Evolutionary conservation across 2,888 invertebrate species (phyloP), one percentile per base, ranked within the genome.

Genomic region (Bugulina stolonifera): DNA sequence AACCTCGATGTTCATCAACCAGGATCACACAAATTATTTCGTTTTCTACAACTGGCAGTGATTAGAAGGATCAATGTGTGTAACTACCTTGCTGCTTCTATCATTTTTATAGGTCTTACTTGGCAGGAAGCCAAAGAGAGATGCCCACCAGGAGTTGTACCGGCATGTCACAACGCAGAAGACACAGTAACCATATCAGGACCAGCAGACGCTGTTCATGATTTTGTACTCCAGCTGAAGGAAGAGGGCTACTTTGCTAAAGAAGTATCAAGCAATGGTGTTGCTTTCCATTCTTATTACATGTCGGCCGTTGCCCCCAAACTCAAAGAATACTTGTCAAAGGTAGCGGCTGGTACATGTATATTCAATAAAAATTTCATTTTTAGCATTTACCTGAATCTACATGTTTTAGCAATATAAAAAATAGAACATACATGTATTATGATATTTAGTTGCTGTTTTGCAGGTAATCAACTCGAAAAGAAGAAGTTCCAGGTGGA

Each of bases 101-200:
- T 43, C 18, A 10, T 43, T 43, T 10, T 35, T 73, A 3, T 72
- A 82, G 84, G 84, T 72, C 73, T 84, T 72, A 82, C 84, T 3
- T 84, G 84, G 84, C 77, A 80, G 69, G 82, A 84, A 73, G 81
- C 82, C 22, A 76, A 78, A 58, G 74, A 75, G 1, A 78, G 79
- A 73, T 84, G 83, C 74, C 83, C 84, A 2, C 75, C 77, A 35
- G 83, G 82, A 23, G 82, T 84, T 3, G 82, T 83, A 22, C 82
- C 84, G 14, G 84, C 96, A 71, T 99, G 98, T 84, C 95, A 98
- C 87, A 99, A 99, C 86, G 90, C 94, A 74, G 88, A 87, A 75
- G 96, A 98, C 84, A 94, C 93, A 78, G 95, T 97, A 10, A 95
- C 97, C 22, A 87, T 98, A 75, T 97, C 97, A 1, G 98, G 97